A percentile compares a stretch with the other conserved stretches of the same genome.
These are phyloP conservation scores for Danaus melanippus DNA, from an alignment of 1,140 invertebrate species.

Conservation along the genomic window DNA sequence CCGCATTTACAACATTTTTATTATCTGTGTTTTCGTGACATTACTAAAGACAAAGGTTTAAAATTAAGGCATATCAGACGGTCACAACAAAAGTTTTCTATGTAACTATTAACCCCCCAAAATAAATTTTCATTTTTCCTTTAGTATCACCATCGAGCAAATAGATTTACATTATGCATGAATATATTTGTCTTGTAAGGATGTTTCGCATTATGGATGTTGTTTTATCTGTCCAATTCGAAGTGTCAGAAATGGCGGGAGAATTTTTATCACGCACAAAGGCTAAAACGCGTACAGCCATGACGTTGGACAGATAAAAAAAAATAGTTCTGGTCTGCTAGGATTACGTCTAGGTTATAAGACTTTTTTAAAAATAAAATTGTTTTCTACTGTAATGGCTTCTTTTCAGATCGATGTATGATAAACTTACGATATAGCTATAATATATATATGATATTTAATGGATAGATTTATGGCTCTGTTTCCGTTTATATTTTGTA, in stretches of 20 bases:
- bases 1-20: no score
- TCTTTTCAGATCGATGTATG: slow-evolving; percentile 62
- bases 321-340: slow-evolving; percentile 56
- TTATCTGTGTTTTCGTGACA: no score
- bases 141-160: slow-evolving; percentile 21
- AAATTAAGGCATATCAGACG: no score
- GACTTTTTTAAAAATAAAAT: slow-evolving; percentile 65
- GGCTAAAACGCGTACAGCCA: background rate
- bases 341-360: slow-evolving; percentile 59
- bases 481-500: slow-evolving; percentile 46
- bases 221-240: slow-evolving; percentile 33
- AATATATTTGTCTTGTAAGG: slow-evolving; percentile 52
- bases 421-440: slow-evolving; percentile 45
- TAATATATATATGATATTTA: slow-evolving; percentile 53
- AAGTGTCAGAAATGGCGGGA: slow-evolving; percentile 14
- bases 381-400: slow-evolving; percentile 67
- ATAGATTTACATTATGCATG: slow-evolving; percentile 29
- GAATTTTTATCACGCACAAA: background rate
- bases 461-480: slow-evolving; percentile 48
- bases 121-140: slow-evolving; percentile 9
- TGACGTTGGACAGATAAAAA: slow-evolving; percentile 43
- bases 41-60: no score
- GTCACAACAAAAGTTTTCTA: no score
- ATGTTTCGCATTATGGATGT: slow-evolving; percentile 33
- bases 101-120: background rate